Evolutionary conservation across 2,888 invertebrate genomes (phyloP), one percentile per base, ranked within the genome.

Genomic region (Platycheirus albimanus): DNA sequence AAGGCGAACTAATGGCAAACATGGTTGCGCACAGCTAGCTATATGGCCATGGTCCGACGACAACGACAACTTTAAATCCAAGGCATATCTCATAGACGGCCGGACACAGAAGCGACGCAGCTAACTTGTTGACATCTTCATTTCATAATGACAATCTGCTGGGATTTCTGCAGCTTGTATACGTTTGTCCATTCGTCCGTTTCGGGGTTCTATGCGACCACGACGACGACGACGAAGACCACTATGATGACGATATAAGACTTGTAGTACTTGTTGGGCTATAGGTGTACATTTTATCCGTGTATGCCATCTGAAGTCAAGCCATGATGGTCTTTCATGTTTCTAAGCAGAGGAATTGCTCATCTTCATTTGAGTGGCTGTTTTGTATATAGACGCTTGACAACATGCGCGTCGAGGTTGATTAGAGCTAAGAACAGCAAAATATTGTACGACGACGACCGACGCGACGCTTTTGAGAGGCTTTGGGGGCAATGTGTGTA

Each of bases 41-140:
- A 24, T 5, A 24, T 78, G 49, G 70, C 71, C 67, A 67, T 15
- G 67, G 77, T 81, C 81, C 81, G 49, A 8, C 20, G 51, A 30
- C 0, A 10, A 45, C 11, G 52, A 52, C 52, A 24, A 58, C 43
- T 41, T 17, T 28, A 43, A 28, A 71, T 81, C 71, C 81, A 70
- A 54, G 56, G 63, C 41, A 58, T 67, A 67, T 71, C 61, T 81
- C 58, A 41, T 47, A 67, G 77, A 77, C 38, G 36, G 52, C 72
- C 58, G 47, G 72, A 17, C 77, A 83, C 83, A 83, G 83, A 83
- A 83, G 83, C 83, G 78, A 69, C 67, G 78, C 3, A 24, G 24
- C 69, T 83, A 83, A 83, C 83, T 83, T 83, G 83, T 83, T 83
- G 83, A 83, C 83, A 83, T 83, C 83, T 83, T 83, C 83, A 83